Evolutionary conservation across 2,797 vertebrate genomes (phyloP).

Genomic region (Pseudopleuronectes americanus): DNA sequence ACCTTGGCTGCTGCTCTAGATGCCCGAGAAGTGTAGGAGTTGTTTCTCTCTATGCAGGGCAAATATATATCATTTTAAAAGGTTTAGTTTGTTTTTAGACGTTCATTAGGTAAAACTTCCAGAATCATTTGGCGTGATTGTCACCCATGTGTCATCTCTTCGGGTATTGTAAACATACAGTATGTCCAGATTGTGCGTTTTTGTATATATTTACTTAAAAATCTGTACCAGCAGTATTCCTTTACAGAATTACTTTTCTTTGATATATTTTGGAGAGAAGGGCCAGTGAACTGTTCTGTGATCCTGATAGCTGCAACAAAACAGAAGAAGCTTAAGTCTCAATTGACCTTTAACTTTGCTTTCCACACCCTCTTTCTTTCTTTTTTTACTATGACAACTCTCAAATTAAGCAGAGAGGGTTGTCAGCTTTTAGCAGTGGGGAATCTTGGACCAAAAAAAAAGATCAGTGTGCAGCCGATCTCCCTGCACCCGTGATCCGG

Average conservation of each 20-base stretch:
- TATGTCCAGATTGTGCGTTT: not conserved
- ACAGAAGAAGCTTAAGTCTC: not conserved
- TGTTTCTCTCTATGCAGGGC: constrained; percentile 22
- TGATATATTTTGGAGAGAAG: not conserved
- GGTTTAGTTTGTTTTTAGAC: constrained; percentile 1
- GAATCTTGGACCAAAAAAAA: constrained; percentile 19
- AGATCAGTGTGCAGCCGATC: not conserved
- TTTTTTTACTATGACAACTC: constrained; percentile 16
- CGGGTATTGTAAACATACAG: not conserved
- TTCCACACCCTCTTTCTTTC: not conserved
- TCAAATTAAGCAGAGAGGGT: constrained; percentile 2
- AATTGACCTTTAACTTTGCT: not conserved
- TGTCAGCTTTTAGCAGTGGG: constrained; percentile 2
- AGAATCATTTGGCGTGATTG: not conserved
- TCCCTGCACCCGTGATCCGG: constrained; percentile 20
- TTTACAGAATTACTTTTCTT: not conserved
- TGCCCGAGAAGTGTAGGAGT: constrained; percentile 22
- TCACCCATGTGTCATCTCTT: not conserved
- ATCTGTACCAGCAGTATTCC: constrained; percentile 1
- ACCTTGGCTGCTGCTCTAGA: constrained; percentile 67
- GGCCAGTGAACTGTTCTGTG: not conserved
- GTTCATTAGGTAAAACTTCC: not conserved
- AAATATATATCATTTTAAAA: not conserved
- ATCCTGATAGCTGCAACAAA: not conserved
- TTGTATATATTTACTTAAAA: not conserved